Base-by-base conservation (phyloP, 2,797 vertebrate species). In the Enoplosus armatus region DNA sequence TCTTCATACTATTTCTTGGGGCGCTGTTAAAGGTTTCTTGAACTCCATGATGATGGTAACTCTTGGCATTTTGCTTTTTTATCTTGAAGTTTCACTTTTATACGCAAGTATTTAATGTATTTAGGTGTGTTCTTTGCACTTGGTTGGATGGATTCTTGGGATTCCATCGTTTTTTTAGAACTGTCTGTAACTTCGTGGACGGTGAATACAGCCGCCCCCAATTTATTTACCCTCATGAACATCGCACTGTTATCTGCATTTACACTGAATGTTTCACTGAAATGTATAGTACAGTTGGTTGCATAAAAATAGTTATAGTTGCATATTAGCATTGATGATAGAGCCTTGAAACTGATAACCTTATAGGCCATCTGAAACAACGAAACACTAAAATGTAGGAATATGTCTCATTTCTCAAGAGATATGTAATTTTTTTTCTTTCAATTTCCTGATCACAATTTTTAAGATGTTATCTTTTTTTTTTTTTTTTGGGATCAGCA, bases 91-190 rank as follows among this genome's bases (percentile, higher is more conserved):
- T n/a, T n/a, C n/a, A n/a, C n/a, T n/a, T n/a, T n/a, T n/a, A n/a
- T n/a, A n/a, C n/a, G n/a, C n/a, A n/a, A n/a, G n/a, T 8, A 35
- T 93, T 94, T 95, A 93, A 92, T 83, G 45, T 78, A 27, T 77
- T 75, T 85, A 83, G 58, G 39, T 81, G 69, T 86, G 80, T 87
- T 90, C 77, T 85, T 80, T 83, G 68, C 39, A 26, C 60, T 90
- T 77, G 14, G 50, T 71, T 69, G 73, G 64, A 51, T 27, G n/a
- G 56, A 74, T 70, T 67, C 14, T 64, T 55, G 37, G 45, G 41
- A 67, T 65, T 62, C 7, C 33, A 54, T 35, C 63, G 41, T 43
- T 80, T 69, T n/a, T 75, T 75, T 61, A 9, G 5, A 64, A 56
- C 12, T 5, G 7, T 54, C 66, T 41, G 3, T 8, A 9, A 4